Conservation (phyloP, 2,888 invertebrate genomes). For the Drosophila borborema region DNA sequence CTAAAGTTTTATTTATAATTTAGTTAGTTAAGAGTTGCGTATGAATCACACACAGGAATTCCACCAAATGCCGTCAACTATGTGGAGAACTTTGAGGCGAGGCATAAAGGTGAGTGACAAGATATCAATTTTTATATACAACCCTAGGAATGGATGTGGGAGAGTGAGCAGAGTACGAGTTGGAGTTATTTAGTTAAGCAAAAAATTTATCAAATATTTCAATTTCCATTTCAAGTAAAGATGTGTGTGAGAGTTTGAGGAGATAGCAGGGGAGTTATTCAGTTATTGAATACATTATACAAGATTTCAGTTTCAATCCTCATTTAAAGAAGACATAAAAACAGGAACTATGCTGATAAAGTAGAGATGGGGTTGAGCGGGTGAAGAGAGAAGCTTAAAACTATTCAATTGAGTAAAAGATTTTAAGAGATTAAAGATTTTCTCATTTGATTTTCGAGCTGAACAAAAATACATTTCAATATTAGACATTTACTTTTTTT, state of each 20-base stretch:
- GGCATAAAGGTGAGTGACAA: conserved; percentile 83
- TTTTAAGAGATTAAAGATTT: background rate
- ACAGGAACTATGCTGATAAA: background rate
- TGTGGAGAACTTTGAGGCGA: conserved; percentile 83
- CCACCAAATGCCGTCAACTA: conserved; percentile 85
- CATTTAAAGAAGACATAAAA: background rate
- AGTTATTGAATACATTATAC: too few species aligned
- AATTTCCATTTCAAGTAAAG: too few species aligned
- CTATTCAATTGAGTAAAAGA: background rate
- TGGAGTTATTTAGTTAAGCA: too few species aligned
- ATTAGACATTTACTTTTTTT: too few species aligned
- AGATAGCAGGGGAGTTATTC: too few species aligned
- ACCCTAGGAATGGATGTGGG: too few species aligned
- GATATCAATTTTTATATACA: background rate
- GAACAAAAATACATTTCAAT: background rate
- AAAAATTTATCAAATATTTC: too few species aligned
- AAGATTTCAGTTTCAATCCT: too few species aligned
- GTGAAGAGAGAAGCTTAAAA: background rate
- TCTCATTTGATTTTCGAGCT: too few species aligned
- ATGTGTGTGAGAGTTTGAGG: too few species aligned
- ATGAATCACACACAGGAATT: conserved; percentile 77
- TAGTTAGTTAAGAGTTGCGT: background rate
- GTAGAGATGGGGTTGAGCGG: background rate
- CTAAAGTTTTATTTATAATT: too few species aligned
- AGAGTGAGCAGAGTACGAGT: too few species aligned